Evolutionary conservation across 2,888 invertebrate genomes (phyloP).

Genomic region (Brachyptera putata): DNA sequence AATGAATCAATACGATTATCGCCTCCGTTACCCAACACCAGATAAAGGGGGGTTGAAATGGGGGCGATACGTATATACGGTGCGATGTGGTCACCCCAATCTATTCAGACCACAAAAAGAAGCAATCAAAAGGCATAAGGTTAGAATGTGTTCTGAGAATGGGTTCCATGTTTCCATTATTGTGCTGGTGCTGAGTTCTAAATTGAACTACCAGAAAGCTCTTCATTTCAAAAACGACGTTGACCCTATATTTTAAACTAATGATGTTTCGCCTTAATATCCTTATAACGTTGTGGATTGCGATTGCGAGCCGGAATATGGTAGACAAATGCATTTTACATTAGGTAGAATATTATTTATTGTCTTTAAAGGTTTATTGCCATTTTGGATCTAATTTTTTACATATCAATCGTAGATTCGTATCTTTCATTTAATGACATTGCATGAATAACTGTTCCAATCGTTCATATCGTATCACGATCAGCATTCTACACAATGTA

Average conservation of each 20-base stretch:
- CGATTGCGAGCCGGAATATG: no score
- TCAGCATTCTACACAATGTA: no score
- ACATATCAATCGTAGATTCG: no score
- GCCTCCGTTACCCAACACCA: slow-evolving; percentile 22
- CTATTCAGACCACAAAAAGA: slow-evolving; percentile 16
- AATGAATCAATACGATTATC: slow-evolving; percentile 28
- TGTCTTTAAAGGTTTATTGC: no score
- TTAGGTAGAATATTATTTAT: no score
- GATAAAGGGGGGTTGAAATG: not conserved
- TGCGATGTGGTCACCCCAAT: slow-evolving; percentile 12
- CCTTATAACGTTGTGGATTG: no score
- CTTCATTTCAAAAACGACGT: not conserved
- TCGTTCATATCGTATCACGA: no score
- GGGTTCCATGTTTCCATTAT: slow-evolving; percentile 22
- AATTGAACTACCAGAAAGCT: not conserved
- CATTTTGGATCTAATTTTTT: no score
- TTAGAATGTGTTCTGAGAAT: slow-evolving; percentile 12
- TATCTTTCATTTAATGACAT: no score
- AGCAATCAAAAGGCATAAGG: slow-evolving; percentile 24
- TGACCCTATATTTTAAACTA: slow-evolving; percentile 2
- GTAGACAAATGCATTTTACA: no score
- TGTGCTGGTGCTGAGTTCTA: slow-evolving; percentile 1
- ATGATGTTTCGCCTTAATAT: not conserved
- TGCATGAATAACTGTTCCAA: no score
- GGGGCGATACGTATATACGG: not conserved